Percentiles rank a stretch among this genome's conserved stretches.
Evolutionary conservation across 2,888 invertebrate species (phyloP).

Genomic region (Carterocephalus palaemon): DNA sequence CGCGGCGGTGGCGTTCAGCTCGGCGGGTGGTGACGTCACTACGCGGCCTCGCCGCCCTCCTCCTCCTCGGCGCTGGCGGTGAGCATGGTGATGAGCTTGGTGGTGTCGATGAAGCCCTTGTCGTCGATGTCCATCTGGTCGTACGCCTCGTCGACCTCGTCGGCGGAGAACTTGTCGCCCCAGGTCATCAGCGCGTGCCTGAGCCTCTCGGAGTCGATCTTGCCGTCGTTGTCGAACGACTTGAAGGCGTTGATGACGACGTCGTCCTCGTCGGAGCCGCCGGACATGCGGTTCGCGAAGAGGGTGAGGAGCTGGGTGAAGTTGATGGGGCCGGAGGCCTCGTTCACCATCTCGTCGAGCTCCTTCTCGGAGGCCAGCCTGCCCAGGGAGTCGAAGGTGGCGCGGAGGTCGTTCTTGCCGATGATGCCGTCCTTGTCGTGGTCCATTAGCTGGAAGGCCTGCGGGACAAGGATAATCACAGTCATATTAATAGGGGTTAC

Average conservation of each 20-base stretch:
- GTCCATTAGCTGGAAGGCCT: conserved; percentile 98
- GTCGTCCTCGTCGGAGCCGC: conserved; percentile 94
- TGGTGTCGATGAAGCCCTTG: conserved; percentile 93
- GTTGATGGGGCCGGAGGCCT: conserved; percentile 95
- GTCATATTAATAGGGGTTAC: no score
- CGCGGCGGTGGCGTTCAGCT: conserved; percentile 39
- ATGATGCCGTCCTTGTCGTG: conserved; percentile 95
- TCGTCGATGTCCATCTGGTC: conserved; percentile 96
- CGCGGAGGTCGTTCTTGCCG: conserved; percentile 93
- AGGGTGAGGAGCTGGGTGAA: conserved; percentile 96
- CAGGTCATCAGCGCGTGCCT: conserved; percentile 95
- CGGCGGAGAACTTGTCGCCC: conserved; percentile 94
- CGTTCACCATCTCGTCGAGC: conserved; percentile 91
- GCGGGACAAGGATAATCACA: conserved; percentile 29
- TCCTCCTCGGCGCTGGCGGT: conserved; percentile 92
- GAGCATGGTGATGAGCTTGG: conserved; percentile 91
- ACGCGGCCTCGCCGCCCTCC: conserved; percentile 80
- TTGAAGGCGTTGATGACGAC: conserved; percentile 95
- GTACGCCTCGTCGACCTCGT: conserved; percentile 94
- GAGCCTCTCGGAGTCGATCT: conserved; percentile 93
- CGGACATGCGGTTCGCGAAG: conserved; percentile 95
- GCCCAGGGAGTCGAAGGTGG: conserved; percentile 95
- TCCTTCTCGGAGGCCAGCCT: conserved; percentile 94
- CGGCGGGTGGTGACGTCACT: conserved; percentile 31
- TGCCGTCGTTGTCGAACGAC: conserved; percentile 93